Percentiles rank a stretch among this genome's conserved stretches.
Conservation (phyloP, 1,140 invertebrate genomes). For the Drosophila kohkoa region DNA sequence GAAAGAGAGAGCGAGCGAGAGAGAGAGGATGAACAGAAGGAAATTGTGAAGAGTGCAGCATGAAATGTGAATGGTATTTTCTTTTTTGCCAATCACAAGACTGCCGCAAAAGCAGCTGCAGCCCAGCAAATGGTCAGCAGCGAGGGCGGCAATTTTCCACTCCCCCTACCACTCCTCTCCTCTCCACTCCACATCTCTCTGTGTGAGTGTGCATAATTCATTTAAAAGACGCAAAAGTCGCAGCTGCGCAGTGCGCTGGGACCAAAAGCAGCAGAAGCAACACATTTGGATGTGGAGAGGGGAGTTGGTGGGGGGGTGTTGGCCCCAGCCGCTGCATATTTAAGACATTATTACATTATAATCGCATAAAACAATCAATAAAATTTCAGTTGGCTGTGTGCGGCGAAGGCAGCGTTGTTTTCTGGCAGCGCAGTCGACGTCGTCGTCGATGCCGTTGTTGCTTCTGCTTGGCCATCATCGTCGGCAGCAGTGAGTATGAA, state of each 20-base stretch:
- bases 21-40: background rate
- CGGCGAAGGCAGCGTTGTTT: constrained; percentile 6
- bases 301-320: background rate
- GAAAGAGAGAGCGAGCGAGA: background rate
- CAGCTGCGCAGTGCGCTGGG: constrained; percentile 70
- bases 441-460: constrained; percentile 4
- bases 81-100: constrained; percentile 73
- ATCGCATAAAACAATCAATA: constrained; percentile 84
- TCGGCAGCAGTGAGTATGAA: constrained; percentile 1
- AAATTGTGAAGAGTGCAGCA: constrained; percentile 1
- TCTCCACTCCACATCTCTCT: background rate
- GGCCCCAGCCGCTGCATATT: constrained; percentile 62
- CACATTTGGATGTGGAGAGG: background rate
- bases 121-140: constrained; percentile 49
- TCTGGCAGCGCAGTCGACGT: constrained; percentile 31
- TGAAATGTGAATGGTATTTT: constrained; percentile 42
- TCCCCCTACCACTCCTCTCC: background rate
- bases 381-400: constrained; percentile 67
- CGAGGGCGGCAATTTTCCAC: constrained; percentile 33
- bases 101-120: constrained; percentile 31
- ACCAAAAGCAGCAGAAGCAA: constrained; percentile 1
- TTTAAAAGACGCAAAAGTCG: constrained; percentile 65
- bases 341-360: constrained; percentile 84
- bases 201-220: constrained; percentile 52
- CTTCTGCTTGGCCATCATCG: constrained; percentile 57